These are phyloP conservation scores for Nesidiocoris tenuis DNA, from an alignment of 2,888 invertebrate genomes.

Conservation along the genomic window DNA sequence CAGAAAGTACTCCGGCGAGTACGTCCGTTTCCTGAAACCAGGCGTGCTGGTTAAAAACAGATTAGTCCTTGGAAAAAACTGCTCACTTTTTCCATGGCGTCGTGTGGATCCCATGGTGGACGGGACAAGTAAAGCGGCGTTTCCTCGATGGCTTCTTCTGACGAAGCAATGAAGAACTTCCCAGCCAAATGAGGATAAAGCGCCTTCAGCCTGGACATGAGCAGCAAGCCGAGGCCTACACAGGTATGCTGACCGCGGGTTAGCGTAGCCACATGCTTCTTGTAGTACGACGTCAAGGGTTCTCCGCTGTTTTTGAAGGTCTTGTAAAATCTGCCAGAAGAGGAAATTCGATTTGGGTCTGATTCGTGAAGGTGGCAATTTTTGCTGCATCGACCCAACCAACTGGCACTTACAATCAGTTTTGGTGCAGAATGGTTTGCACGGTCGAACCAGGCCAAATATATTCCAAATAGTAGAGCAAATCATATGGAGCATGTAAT, in stretches of 20 bases:
- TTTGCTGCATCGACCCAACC: too few species aligned
- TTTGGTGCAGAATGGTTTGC: too few species aligned
- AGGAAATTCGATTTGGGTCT: neutral
- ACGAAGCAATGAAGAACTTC: constrained; percentile 74
- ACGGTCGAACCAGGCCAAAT: too few species aligned
- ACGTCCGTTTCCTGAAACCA: too few species aligned
- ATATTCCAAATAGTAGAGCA: too few species aligned
- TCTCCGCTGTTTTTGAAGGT: constrained; percentile 63
- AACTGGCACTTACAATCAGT: too few species aligned
- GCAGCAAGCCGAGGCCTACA: constrained; percentile 81
- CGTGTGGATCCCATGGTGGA: constrained; percentile 30
- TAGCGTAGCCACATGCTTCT: constrained; percentile 75
- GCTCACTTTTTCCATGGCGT: constrained; percentile 46
- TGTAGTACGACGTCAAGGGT: constrained; percentile 70
- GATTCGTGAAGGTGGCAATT: too few species aligned
- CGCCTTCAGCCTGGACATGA: constrained; percentile 67
- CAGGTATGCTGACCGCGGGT: constrained; percentile 79
- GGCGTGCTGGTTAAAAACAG: too few species aligned
- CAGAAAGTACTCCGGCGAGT: too few species aligned
- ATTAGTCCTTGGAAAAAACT: neutral
- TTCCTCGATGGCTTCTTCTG: constrained; percentile 70
- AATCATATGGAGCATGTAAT: too few species aligned
- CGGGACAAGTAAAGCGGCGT: constrained; percentile 58
- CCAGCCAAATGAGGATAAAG: constrained; percentile 62
- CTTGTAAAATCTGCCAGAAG: constrained; percentile 58